Conservation (phyloP, 2,888 invertebrate species). For the Lepetodrilus schrolli region DNA sequence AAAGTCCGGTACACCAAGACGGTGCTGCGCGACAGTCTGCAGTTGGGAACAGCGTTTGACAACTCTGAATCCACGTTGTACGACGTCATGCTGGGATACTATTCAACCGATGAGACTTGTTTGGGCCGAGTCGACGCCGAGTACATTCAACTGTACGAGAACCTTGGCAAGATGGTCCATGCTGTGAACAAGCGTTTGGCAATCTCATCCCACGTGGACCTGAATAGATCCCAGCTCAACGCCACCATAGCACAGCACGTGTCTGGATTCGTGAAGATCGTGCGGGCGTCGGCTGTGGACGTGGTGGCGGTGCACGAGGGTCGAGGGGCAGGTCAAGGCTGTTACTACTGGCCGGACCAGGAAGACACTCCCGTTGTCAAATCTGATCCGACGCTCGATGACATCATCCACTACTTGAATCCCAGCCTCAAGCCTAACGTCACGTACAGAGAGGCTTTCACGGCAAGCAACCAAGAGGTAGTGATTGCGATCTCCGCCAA, state of each 20-base stretch:
- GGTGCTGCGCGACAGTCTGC: neutral
- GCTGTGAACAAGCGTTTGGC: conserved; percentile 35
- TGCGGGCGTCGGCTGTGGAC: conserved; percentile 42
- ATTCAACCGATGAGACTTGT: conserved; percentile 42
- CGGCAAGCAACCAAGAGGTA: conserved; percentile 59
- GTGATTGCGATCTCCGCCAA: too few relatives aligned
- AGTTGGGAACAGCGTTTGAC: too few relatives aligned
- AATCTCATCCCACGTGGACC: conserved; percentile 43
- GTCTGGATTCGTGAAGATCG: conserved; percentile 48
- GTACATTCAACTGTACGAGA: conserved; percentile 36
- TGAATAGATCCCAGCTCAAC: conserved; percentile 39
- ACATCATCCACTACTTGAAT: conserved; percentile 47
- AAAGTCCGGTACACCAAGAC: conserved; percentile 43
- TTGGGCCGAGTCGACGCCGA: conserved; percentile 33
- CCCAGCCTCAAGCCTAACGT: conserved; percentile 42
- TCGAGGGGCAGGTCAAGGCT: conserved; percentile 56
- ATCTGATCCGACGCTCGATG: conserved; percentile 47
- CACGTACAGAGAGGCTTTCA: conserved; percentile 59
- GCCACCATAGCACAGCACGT: conserved; percentile 48
- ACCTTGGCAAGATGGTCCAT: conserved; percentile 34
- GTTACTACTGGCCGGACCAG: conserved; percentile 60
- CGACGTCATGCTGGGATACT: conserved; percentile 46
- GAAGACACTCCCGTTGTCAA: conserved; percentile 36
- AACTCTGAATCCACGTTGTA: conserved; percentile 29
- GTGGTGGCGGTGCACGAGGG: conserved; percentile 65